These are phyloP conservation scores for Lasioglossum villosulum DNA, from an alignment of 2,888 invertebrate genomes.

Conservation along the genomic window DNA sequence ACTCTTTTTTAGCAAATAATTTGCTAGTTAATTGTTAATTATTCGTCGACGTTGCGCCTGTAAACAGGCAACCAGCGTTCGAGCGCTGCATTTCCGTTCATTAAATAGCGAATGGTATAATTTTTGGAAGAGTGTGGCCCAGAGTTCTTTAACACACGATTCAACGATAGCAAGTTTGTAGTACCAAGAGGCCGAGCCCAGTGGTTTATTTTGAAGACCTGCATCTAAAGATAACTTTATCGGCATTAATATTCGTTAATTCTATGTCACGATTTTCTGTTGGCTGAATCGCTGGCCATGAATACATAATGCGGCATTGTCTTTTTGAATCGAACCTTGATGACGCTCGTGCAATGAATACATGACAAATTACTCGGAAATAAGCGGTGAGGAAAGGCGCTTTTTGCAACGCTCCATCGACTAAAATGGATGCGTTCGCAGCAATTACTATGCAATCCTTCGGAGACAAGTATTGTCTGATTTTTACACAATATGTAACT, in stretches of 20 bases:
- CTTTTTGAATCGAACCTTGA: constrained; percentile 62
- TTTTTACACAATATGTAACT: not conserved
- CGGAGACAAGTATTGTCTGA: not conserved
- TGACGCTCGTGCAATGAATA: constrained; percentile 47
- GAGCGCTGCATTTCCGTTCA: no score
- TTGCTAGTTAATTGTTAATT: no score
- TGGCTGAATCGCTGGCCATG: constrained; percentile 35
- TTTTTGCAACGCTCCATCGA: constrained; percentile 7
- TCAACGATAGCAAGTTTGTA: not conserved
- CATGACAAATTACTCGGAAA: constrained; percentile 49
- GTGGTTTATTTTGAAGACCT: constrained; percentile 3
- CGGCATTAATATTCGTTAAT: constrained; percentile 23
- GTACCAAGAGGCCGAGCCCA: not conserved
- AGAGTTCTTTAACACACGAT: not conserved
- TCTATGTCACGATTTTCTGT: constrained; percentile 37
- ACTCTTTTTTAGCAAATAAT: not conserved
- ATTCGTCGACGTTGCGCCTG: not conserved
- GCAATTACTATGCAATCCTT: not conserved
- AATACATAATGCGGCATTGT: constrained; percentile 68
- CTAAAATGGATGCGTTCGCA: not conserved
- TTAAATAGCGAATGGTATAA: no score
- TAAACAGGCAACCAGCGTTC: not conserved
- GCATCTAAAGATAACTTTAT: not conserved
- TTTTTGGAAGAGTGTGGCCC: not conserved
- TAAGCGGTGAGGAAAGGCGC: constrained; percentile 8